These are phyloP conservation scores for Sander lucioperca DNA, from an alignment of 2,113 vertebrate species.

Conservation along the genomic window DNA sequence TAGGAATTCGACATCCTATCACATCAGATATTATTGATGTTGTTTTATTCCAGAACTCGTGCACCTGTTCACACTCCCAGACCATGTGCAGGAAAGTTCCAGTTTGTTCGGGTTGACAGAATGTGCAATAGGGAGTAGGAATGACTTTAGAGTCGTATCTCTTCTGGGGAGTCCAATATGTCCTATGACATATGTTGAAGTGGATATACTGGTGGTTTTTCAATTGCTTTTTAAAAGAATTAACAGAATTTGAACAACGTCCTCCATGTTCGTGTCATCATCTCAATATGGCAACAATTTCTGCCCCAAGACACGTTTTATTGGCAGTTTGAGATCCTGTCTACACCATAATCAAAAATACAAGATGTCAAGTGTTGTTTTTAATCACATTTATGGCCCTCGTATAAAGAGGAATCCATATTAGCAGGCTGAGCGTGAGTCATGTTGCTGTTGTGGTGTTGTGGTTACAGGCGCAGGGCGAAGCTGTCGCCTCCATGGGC, in stretches of 20 bases:
- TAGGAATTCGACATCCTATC: no score
- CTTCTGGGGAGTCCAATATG: no score
- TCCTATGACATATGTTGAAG: no score
- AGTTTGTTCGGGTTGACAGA: no score
- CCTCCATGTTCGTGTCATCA: not conserved
- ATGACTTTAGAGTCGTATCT: no score
- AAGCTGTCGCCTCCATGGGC: constrained; percentile 74
- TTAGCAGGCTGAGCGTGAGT: constrained; percentile 52
- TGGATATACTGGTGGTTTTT: no score
- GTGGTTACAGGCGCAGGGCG: constrained; percentile 66
- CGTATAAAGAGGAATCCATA: constrained; percentile 33
- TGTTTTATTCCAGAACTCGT: no score
- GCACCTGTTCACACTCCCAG: no score
- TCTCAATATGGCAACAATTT: constrained; percentile 5
- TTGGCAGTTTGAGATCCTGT: constrained; percentile 36
- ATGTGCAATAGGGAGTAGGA: no score
- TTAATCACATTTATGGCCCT: constrained; percentile 49
- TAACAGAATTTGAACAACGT: not conserved
- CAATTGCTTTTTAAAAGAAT: no score
- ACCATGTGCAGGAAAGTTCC: no score
- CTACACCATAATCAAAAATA: constrained; percentile 43
- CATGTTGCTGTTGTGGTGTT: constrained; percentile 70
- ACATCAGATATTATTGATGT: no score
- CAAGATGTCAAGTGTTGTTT: constrained; percentile 58
- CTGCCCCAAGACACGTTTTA: constrained; percentile 33